These are phyloP conservation scores for Diadromus collaris DNA, from an alignment of 2,888 invertebrate species.

Conservation along the genomic window DNA sequence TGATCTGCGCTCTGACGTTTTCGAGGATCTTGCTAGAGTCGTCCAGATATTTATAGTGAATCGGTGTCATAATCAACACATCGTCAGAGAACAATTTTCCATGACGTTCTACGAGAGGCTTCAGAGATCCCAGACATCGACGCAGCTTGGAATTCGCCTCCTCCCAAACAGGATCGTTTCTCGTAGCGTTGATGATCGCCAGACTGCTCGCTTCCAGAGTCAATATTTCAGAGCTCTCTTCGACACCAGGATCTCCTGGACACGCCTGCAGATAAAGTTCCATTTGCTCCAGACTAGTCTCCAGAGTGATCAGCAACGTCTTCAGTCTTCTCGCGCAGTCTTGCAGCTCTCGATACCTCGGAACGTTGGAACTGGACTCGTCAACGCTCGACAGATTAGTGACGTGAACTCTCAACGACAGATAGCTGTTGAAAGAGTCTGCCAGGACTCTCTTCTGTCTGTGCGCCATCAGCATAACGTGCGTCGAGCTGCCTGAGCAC, in stretches of 20 bases:
- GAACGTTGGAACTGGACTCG: constrained; percentile 75
- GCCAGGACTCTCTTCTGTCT: constrained; percentile 85
- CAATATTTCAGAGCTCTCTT: constrained; percentile 66
- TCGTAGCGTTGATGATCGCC: constrained; percentile 69
- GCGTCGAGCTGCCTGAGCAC: constrained; percentile 91
- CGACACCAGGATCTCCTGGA: constrained; percentile 79
- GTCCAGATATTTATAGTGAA: constrained; percentile 68
- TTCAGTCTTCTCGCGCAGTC: constrained; percentile 79
- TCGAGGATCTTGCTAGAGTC: constrained; percentile 62
- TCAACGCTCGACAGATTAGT: constrained; percentile 71
- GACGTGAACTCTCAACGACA: constrained; percentile 68
- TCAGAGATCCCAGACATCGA: constrained; percentile 63
- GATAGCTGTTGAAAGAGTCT: constrained; percentile 79
- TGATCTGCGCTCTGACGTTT: constrained; percentile 56
- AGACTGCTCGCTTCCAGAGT: constrained; percentile 64
- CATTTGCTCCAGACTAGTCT: constrained; percentile 86
- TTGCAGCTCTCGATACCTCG: constrained; percentile 78
- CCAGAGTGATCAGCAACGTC: constrained; percentile 81
- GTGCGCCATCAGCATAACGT: constrained; percentile 87
- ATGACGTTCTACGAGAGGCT: constrained; percentile 63
- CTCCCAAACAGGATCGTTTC: constrained; percentile 70
- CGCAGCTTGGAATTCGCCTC: constrained; percentile 66
- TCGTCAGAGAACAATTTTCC: constrained; percentile 47
- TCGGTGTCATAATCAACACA: constrained; percentile 63
- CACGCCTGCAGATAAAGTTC: constrained; percentile 85